phyloP scores from a whole-genome alignment of 2,113 vertebrate genomes.

The Phrynosoma platyrhinos region DNA sequence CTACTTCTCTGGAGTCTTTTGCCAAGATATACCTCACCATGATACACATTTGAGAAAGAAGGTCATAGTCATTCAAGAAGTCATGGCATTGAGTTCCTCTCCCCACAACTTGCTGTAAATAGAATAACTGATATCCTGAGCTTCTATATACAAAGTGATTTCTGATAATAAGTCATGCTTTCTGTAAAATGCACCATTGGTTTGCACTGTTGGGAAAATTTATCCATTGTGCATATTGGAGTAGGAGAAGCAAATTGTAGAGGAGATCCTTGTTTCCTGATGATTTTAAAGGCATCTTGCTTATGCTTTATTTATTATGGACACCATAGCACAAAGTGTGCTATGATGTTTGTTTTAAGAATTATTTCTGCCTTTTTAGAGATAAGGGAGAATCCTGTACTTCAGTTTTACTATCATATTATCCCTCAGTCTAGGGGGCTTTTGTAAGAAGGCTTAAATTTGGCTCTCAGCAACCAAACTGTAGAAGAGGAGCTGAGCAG shows the following conservation, averaged over 20 bases:
- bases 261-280: conserved; percentile 6
- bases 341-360: conserved; percentile 17
- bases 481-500: conserved; percentile 16
- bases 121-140: conserved; percentile 31
- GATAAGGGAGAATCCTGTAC: background rate
- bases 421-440: conserved; percentile 6
- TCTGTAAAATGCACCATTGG: conserved; percentile 57
- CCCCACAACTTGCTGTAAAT: conserved; percentile 8
- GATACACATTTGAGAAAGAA: background rate
- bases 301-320: background rate
- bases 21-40: background rate
- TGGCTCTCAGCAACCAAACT: background rate
- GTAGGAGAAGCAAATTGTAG: conserved; percentile 28
- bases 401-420: conserved; percentile 26
- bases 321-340: background rate
- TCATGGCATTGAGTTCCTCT: background rate
- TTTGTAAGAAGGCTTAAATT: background rate
- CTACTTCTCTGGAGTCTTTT: background rate
- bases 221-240: conserved; percentile 50
- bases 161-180: conserved; percentile 58
- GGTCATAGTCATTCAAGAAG: background rate
- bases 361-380: conserved; percentile 20
- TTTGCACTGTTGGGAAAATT: conserved; percentile 25
- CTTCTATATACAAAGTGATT: conserved; percentile 60
- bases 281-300: conserved; percentile 25